A percentile compares a stretch with the other conserved stretches of the same genome.
Conservation (phyloP, 2,888 invertebrate genomes). For the Aphidoletes aphidimyza region DNA sequence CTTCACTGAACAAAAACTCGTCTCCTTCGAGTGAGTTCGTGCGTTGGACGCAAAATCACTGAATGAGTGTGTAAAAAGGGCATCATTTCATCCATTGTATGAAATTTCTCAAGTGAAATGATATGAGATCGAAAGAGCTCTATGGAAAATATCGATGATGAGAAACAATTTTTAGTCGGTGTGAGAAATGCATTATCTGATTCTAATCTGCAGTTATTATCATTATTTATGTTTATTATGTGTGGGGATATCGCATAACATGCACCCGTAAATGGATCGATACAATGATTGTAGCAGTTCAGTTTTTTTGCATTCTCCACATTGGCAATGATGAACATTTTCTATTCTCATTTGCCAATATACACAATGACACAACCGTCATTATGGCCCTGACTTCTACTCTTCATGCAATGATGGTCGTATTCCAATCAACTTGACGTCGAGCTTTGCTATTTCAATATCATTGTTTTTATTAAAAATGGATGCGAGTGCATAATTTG, state of each 20-base stretch:
- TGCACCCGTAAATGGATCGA: neutral
- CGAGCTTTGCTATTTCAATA: neutral
- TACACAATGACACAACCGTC: neutral
- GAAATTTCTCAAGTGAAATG: neutral
- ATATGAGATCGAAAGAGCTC: neutral
- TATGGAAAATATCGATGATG: neutral
- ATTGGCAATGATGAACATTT: neutral
- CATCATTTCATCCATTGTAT: neutral
- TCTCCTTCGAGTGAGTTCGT: too few species aligned
- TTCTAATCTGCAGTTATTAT: conserved; percentile 54
- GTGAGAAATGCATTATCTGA: conserved; percentile 47
- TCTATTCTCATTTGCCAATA: neutral
- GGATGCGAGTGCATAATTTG: conserved; percentile 44
- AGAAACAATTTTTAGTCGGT: conserved; percentile 12
- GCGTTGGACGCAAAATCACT: too few species aligned
- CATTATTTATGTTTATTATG: conserved; percentile 52
- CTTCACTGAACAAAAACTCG: neutral
- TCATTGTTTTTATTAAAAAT: conserved; percentile 3
- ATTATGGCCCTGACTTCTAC: neutral
- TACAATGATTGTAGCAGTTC: neutral
- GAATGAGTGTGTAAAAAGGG: neutral
- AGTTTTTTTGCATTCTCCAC: too few species aligned
- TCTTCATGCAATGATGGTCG: neutral
- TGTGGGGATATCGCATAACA: conserved; percentile 39
- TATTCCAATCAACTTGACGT: neutral